phyloP scores from a whole-genome alignment of 2,113 vertebrate genomes.

The Aplodontia rufa region DNA sequence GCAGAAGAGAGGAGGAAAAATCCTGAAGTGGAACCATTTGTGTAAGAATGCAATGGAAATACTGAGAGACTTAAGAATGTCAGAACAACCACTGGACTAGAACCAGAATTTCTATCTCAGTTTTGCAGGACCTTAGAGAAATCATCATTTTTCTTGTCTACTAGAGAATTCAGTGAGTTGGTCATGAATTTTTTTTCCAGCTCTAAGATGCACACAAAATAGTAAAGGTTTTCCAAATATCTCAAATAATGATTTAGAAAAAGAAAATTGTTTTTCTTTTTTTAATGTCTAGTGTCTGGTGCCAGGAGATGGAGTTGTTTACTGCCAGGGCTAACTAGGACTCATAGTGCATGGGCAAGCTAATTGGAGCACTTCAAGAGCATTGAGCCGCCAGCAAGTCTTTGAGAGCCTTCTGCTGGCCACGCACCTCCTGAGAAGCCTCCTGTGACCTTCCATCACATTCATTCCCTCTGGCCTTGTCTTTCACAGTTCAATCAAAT shows the following conservation, averaged over 20 bases:
- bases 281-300: neutral
- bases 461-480: neutral
- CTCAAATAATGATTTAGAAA: conserved; percentile 24
- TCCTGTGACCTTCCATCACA: too few species aligned
- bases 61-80: neutral
- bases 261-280: neutral
- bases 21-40: neutral
- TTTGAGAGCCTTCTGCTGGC: neutral
- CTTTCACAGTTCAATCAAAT: neutral
- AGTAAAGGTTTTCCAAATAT: neutral
- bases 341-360: neutral
- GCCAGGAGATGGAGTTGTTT: neutral
- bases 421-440: neutral
- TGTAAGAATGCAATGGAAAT: conserved; percentile 33
- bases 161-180: neutral
- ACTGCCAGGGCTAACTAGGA: neutral
- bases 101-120: neutral
- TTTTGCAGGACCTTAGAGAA: neutral
- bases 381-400: neutral
- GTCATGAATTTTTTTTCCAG: neutral
- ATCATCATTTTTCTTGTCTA: neutral
- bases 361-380: neutral
- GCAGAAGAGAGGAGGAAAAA: neutral
- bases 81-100: neutral
- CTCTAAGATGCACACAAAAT: neutral